Evolutionary conservation across 2,888 invertebrate species (phyloP).

Genomic region (Chloroclysta siterata): DNA sequence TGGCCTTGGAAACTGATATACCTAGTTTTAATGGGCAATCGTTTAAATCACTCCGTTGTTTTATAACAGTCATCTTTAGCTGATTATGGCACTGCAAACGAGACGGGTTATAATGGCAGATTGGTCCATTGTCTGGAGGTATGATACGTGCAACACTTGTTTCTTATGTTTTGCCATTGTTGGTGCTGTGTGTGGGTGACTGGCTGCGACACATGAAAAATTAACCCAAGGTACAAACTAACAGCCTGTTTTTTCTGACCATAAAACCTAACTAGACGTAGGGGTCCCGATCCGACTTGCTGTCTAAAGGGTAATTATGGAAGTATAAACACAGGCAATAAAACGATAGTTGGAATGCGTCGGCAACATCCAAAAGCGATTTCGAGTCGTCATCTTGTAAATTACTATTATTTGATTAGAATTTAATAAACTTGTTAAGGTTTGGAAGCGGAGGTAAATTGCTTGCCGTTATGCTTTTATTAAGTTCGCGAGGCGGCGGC

Average conservation of each 20-base stretch:
- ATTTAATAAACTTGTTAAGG: slow-evolving; percentile 85
- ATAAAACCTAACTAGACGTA: slow-evolving; percentile 22
- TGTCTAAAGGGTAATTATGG: slow-evolving; percentile 67
- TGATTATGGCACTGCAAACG: slow-evolving; percentile 54
- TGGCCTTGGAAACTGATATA: slow-evolving; percentile 48
- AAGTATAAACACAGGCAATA: slow-evolving; percentile 73
- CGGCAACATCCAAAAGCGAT: slow-evolving; percentile 77
- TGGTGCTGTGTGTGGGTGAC: slow-evolving; percentile 65
- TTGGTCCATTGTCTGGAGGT: slow-evolving; percentile 70
- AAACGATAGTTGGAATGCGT: slow-evolving; percentile 76
- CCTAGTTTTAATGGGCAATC: slow-evolving; percentile 53
- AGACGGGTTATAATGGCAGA: slow-evolving; percentile 61
- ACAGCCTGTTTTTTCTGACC: slow-evolving; percentile 17
- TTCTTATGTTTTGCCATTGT: slow-evolving; percentile 60
- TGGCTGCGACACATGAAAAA: slow-evolving; percentile 47
- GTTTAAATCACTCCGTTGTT: slow-evolving; percentile 64
- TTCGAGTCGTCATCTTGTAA: slow-evolving; percentile 78
- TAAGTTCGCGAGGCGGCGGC: slow-evolving; percentile 79
- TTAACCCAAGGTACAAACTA: slow-evolving; percentile 31
- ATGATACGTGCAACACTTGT: slow-evolving; percentile 71
- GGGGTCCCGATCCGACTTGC: slow-evolving; percentile 42
- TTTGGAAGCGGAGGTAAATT: slow-evolving; percentile 81
- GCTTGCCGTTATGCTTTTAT: slow-evolving; percentile 78
- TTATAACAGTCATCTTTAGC: slow-evolving; percentile 61
- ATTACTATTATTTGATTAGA: slow-evolving; percentile 83